Evolutionary conservation across 2,797 vertebrate genomes (phyloP).

Genomic region (Zalophus californianus): DNA sequence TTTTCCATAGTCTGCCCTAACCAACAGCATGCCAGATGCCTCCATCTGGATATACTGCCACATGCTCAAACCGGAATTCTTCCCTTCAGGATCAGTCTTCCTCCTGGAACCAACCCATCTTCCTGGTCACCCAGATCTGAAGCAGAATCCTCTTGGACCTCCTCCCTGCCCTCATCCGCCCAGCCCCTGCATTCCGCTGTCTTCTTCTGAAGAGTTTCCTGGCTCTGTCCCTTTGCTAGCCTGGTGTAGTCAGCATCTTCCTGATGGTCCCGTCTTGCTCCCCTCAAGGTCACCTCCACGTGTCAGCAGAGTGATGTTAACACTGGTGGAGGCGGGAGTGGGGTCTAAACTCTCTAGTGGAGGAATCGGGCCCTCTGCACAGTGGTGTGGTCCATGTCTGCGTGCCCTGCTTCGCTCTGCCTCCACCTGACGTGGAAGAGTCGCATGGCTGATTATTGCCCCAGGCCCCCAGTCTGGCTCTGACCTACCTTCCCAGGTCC

Average conservation of each 20-base stretch:
- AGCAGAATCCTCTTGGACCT: rapidly evolving
- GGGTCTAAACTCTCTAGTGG: background rate
- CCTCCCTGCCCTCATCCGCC: too few relatives aligned
- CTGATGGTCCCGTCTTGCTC: background rate
- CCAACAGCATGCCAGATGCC: background rate
- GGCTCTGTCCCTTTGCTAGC: background rate
- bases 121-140: background rate
- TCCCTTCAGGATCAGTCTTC: background rate
- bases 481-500: background rate
- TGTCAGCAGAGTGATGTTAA: background rate
- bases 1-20: background rate
- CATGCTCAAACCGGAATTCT: rapidly evolving
- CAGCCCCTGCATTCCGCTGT: too few relatives aligned
- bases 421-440: background rate
- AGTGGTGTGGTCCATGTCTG: background rate
- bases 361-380: rapidly evolving
- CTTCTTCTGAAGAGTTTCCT: too few relatives aligned
- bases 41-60: rapidly evolving
- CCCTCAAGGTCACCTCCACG: background rate
- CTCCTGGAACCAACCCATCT: too few relatives aligned
- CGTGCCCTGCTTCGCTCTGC: background rate
- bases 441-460: rapidly evolving
- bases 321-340: too few relatives aligned
- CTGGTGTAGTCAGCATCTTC: background rate
- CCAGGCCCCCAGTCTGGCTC: background rate